Evolutionary conservation across 2,888 invertebrate genomes (phyloP).

Genomic region (Melolontha melolontha): DNA sequence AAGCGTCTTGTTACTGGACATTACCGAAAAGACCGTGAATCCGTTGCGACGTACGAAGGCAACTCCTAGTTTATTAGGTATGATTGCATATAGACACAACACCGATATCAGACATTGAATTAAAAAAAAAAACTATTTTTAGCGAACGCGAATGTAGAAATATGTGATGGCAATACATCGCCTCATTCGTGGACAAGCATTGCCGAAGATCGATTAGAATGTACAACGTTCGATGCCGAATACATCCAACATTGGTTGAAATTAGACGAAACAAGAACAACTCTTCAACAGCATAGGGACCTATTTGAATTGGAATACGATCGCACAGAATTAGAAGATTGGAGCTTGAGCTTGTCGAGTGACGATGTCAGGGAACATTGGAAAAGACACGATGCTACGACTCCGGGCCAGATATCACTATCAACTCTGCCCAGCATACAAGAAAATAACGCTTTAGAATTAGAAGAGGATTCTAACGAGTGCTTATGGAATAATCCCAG

Average conservation of each 20-base stretch:
- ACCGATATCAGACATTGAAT: neutral
- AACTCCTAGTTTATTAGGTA: slow-evolving; percentile 64
- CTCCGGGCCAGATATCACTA: slow-evolving; percentile 74
- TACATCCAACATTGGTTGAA: slow-evolving; percentile 83
- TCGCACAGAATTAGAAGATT: slow-evolving; percentile 81
- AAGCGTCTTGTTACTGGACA: slow-evolving; percentile 72
- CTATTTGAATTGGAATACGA: slow-evolving; percentile 80
- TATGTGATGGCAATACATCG: slow-evolving; percentile 60
- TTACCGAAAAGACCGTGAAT: slow-evolving; percentile 69
- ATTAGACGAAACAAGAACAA: slow-evolving; percentile 78
- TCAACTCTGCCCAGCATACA: slow-evolving; percentile 79
- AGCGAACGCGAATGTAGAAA: slow-evolving; percentile 58
- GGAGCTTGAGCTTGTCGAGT: slow-evolving; percentile 80
- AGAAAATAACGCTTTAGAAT: slow-evolving; percentile 78
- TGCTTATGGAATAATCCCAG: slow-evolving; percentile 82
- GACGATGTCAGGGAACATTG: slow-evolving; percentile 73
- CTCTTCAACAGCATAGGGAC: slow-evolving; percentile 76
- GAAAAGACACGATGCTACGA: slow-evolving; percentile 53
- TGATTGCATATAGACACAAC: slow-evolving; percentile 44
- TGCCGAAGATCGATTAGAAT: slow-evolving; percentile 70
- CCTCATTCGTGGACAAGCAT: slow-evolving; percentile 72
- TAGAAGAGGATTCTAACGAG: slow-evolving; percentile 80
- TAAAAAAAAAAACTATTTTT: slow-evolving; percentile 28
- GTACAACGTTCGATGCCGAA: slow-evolving; percentile 76
- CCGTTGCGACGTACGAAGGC: slow-evolving; percentile 72